These are phyloP conservation scores for Troides helena DNA, from an alignment of 2,888 invertebrate species.

Conservation along the genomic window DNA sequence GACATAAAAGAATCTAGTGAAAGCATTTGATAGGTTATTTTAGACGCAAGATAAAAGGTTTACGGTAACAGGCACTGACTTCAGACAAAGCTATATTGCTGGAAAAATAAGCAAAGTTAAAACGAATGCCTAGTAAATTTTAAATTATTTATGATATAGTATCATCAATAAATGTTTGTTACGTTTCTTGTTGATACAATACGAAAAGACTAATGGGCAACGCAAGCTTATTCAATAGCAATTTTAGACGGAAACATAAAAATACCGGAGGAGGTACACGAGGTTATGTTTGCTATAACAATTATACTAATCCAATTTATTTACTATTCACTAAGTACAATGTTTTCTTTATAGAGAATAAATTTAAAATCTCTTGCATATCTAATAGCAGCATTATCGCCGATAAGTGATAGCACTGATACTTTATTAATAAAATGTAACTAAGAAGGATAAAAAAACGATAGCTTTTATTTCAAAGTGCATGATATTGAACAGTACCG, in stretches of 20 bases:
- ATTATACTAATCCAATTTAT: background rate
- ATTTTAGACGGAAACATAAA: conserved; percentile 11
- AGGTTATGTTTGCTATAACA: too few species aligned
- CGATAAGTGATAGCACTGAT: background rate
- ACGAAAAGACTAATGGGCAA: conserved; percentile 33
- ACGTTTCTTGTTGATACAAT: conserved; percentile 34
- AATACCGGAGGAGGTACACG: background rate
- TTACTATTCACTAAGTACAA: background rate
- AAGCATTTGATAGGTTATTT: conserved; percentile 12
- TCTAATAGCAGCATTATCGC: too few species aligned
- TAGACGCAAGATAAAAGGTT: conserved; percentile 20
- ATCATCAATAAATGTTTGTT: conserved; percentile 28
- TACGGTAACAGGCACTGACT: background rate
- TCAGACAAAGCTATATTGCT: conserved; percentile 11
- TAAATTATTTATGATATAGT: conserved; percentile 45
- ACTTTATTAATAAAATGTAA: background rate
- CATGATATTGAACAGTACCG: background rate
- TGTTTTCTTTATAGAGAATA: background rate
- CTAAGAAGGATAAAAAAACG: background rate
- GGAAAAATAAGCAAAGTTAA: conserved; percentile 38
- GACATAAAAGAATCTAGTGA: conserved; percentile 29
- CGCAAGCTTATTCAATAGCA: conserved; percentile 23
- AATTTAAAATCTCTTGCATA: background rate
- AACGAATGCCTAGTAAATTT: conserved; percentile 38
- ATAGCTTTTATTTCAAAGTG: too few species aligned